Base-by-base conservation (phyloP, 2,113 vertebrate species). In the Centropristis striata region DNA sequence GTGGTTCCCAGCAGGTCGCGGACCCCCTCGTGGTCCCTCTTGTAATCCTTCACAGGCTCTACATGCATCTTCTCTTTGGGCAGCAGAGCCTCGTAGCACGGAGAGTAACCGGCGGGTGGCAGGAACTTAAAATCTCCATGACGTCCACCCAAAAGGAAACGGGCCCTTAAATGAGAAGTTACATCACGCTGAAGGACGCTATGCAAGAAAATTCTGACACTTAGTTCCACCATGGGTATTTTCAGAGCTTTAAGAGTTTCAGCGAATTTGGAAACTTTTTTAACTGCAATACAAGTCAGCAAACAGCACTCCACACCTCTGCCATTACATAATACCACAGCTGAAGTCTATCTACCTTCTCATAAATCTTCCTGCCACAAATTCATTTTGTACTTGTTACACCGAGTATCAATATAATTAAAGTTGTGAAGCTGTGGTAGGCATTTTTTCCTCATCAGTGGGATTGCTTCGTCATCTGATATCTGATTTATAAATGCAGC, bases 81-180 rank as follows among this genome's bases (percentile, higher is more conserved):
- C 84, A 99, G 94, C 83, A 99, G 92, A 0, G 98, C 98, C 93
- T 99, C 98, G 1, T 96, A 99, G 89, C 97, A 99, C n/a, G 98
- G 97, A 46, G 96, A 97, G 90, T 99, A 99, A 67, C 98, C 96
- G 50, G 96, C 94, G 2, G 98, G 98, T 55, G 98, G 98, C 65
- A 99, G 91, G 90, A 99, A 99, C 90, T 99, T 99, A 89, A 99
- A 99, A 83, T 99, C 98, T 73, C 98, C 98, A 12, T 99, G 98
- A 63, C 97, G 97, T 70, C 98, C 98, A 51, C 98, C 98, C 92
- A 99, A 84, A 83, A 99, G 92, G 92, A 98, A 98, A 80, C 98
- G 98, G 20, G 96, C 96, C 92, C 98, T 99, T 83, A 44, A 6
- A 59, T 39, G 44, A 76, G 65, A 71, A 4, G 61, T 75, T 25